Conservation (phyloP, 2,888 invertebrate genomes). For the Scotopteryx bipunctaria region DNA sequence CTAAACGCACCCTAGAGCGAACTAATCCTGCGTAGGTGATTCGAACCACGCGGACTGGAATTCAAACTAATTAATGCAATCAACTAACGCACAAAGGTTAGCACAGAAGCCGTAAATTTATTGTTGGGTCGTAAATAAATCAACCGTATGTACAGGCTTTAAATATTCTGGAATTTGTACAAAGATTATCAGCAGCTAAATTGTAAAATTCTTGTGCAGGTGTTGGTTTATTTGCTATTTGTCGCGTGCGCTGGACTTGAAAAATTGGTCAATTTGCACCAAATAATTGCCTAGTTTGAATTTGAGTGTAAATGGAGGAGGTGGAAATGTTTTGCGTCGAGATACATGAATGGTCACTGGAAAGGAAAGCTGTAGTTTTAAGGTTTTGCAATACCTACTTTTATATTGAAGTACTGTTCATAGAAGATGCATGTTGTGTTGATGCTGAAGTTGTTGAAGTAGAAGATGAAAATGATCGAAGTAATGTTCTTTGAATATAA, state of each 20-base stretch:
- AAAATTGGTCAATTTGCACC: conserved; percentile 21
- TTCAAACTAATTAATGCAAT: conserved; percentile 40
- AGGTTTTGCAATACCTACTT: no score
- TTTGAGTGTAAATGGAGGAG: background rate
- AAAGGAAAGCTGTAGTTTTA: no score
- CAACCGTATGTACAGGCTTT: conserved; percentile 26
- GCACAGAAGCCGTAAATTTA: conserved; percentile 38
- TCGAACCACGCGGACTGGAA: conserved; percentile 28
- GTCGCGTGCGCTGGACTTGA: conserved; percentile 19
- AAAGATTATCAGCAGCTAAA: conserved; percentile 25
- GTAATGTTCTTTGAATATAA: no score
- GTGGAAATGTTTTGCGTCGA: background rate
- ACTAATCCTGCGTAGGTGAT: conserved; percentile 24
- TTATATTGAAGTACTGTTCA: no score
- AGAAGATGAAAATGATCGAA: no score
- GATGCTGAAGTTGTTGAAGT: no score
- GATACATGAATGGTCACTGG: no score
- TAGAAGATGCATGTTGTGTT: no score
- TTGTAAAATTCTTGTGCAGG: conserved; percentile 27
- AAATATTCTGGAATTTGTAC: conserved; percentile 28
- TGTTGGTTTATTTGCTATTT: conserved; percentile 26
- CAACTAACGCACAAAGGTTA: conserved; percentile 36
- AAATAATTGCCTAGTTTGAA: conserved; percentile 5
- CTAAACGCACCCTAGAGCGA: background rate
- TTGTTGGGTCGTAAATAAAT: conserved; percentile 39